A percentile compares a stretch with the other conserved stretches of the same genome.
phyloP scores from a whole-genome alignment of 1,140 invertebrate species.

The Drosophila truncata region DNA sequence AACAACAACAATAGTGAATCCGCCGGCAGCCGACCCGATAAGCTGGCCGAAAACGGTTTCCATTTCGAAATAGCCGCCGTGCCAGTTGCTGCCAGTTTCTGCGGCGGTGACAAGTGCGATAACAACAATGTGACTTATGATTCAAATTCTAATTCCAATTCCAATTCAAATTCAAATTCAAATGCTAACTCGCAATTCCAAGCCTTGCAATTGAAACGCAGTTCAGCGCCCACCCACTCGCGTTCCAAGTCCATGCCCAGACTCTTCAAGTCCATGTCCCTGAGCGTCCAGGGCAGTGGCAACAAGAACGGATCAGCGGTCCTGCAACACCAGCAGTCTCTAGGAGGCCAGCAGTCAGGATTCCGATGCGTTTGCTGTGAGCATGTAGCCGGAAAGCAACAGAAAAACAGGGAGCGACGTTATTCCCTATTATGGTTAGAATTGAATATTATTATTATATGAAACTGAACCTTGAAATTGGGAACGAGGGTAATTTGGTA shows the following conservation, averaged over 20 bases:
- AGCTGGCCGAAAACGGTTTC: conserved; percentile 59
- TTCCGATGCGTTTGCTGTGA: conserved; percentile 76
- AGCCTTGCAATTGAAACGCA: conserved; percentile 56
- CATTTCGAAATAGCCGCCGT: conserved; percentile 48
- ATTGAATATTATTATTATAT: not conserved
- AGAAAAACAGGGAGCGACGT: conserved; percentile 2
- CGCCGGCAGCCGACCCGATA: conserved; percentile 46
- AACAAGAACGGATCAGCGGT: conserved; percentile 9
- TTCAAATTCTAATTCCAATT: conserved; percentile 34
- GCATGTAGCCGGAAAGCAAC: conserved; percentile 8
- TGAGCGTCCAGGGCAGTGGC: conserved; percentile 35
- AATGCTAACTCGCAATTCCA: conserved; percentile 9
- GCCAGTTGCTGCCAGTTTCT: conserved; percentile 15
- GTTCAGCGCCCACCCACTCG: conserved; percentile 33
- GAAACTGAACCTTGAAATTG: not conserved
- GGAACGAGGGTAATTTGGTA: too few relatives aligned
- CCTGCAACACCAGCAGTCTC: conserved; percentile 33
- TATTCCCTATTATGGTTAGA: conserved; percentile 19
- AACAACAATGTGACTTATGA: conserved; percentile 48
- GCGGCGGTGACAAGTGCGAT: conserved; percentile 23
- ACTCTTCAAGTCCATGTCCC: conserved; percentile 64
- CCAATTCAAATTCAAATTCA: conserved; percentile 9
- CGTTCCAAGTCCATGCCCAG: conserved; percentile 43
- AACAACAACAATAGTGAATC: conserved; percentile 63
- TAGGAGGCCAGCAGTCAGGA: conserved; percentile 28